Evolutionary conservation across 2,113 vertebrate genomes (phyloP).

Genomic region (Noturus placidus): DNA sequence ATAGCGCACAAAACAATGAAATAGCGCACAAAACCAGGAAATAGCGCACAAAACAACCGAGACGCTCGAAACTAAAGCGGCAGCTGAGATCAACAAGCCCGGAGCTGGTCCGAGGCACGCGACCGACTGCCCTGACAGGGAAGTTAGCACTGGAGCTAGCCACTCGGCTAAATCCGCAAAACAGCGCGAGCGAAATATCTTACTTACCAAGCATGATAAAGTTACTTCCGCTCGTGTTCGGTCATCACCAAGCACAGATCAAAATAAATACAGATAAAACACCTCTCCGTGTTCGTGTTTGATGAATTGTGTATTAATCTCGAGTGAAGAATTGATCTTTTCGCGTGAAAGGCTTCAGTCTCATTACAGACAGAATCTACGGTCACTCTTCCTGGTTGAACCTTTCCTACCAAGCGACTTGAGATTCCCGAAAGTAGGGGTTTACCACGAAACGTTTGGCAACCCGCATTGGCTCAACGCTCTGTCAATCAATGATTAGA

Average conservation of each 20-base stretch:
- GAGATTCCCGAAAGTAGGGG: slow-evolving; percentile 74
- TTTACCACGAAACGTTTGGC: background rate
- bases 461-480: slow-evolving; percentile 61
- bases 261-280: too few relatives aligned
- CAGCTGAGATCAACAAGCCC: background rate
- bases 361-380: background rate
- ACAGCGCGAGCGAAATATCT: background rate
- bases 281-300: slow-evolving; percentile 4
- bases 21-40: too few relatives aligned
- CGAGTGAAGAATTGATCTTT: background rate
- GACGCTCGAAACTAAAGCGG: too few relatives aligned
- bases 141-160: background rate
- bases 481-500: slow-evolving; percentile 53
- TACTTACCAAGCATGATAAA: slow-evolving; percentile 69
- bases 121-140: background rate
- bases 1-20: background rate
- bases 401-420: slow-evolving; percentile 70
- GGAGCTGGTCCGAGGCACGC: background rate
- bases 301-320: background rate
- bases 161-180: background rate
- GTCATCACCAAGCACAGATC: slow-evolving; percentile 60
- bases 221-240: slow-evolving; percentile 71
- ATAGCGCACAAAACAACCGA: background rate
- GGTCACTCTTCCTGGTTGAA: background rate
- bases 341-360: background rate